A percentile compares a stretch with the other conserved stretches of the same genome.
These are phyloP conservation scores for Zaprionus tsacasi DNA, from an alignment of 1,140 invertebrate species.

Conservation along the genomic window DNA sequence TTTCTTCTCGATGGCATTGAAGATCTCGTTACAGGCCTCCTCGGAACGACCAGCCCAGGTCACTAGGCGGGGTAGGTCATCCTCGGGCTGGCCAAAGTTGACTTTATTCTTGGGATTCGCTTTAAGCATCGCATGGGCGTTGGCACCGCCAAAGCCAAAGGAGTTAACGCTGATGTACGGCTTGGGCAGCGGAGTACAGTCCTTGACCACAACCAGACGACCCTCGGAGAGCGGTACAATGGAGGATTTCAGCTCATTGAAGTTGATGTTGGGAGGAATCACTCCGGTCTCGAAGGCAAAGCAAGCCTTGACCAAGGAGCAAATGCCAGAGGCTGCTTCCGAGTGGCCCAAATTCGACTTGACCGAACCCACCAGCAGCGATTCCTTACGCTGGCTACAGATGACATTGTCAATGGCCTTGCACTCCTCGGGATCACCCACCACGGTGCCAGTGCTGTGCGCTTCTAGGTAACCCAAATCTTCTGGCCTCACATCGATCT, in stretches of 20 bases:
- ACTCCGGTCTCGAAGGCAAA: slow-evolving; percentile 90
- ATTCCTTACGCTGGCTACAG: slow-evolving; percentile 87
- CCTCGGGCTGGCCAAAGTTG: slow-evolving; percentile 85
- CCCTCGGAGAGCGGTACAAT: slow-evolving; percentile 90
- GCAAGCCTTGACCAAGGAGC: slow-evolving; percentile 92
- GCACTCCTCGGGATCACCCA: slow-evolving; percentile 95
- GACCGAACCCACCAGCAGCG: slow-evolving; percentile 93
- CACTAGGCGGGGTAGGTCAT: slow-evolving; percentile 86
- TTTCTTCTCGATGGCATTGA: slow-evolving; percentile 87
- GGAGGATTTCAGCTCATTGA: slow-evolving; percentile 88
- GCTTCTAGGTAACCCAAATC: slow-evolving; percentile 94
- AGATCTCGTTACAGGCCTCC: slow-evolving; percentile 88
- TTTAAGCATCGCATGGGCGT: slow-evolving; percentile 90
- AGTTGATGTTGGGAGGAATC: slow-evolving; percentile 93
- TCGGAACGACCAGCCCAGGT: slow-evolving; percentile 86
- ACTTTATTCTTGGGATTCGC: slow-evolving; percentile 85
- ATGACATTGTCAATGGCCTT: slow-evolving; percentile 93
- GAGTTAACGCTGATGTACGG: slow-evolving; percentile 90
- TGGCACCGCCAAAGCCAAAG: slow-evolving; percentile 92
- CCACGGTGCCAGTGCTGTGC: slow-evolving; percentile 93
- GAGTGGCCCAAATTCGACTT: slow-evolving; percentile 98
- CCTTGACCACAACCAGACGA: slow-evolving; percentile 88
- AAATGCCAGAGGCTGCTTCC: slow-evolving; percentile 95
- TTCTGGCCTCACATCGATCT: slow-evolving; percentile 90
- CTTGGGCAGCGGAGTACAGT: slow-evolving; percentile 87